Conservation (phyloP, 2,113 vertebrate species). For the Callipepla squamata region DNA sequence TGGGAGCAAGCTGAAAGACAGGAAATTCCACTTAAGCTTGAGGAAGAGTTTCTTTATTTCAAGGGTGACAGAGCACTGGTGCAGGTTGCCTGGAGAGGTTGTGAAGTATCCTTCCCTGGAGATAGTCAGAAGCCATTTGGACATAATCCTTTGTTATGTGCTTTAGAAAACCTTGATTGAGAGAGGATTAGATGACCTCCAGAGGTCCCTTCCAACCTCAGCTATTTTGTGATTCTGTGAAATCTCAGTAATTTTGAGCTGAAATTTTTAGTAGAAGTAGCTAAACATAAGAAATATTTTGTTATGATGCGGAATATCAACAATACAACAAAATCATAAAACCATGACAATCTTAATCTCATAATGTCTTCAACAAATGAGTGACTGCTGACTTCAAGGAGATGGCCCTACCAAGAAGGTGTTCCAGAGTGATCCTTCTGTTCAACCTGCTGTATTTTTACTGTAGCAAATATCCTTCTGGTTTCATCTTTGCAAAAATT, state of each 20-base stretch:
- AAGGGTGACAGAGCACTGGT: neutral
- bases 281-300: neutral
- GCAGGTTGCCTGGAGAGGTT: neutral
- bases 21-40: neutral
- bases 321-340: too few relatives aligned
- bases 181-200: neutral
- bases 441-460: neutral
- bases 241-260: neutral
- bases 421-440: neutral
- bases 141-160: neutral
- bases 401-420: neutral
- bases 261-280: neutral
- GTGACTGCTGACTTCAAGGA: neutral
- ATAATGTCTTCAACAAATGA: neutral
- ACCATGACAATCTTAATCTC: neutral
- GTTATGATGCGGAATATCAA: too few relatives aligned
- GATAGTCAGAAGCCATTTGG: neutral
- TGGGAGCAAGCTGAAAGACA: neutral
- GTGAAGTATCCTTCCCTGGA: neutral
- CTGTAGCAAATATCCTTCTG: neutral
- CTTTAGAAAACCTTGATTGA: neutral
- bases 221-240: neutral
- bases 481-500: neutral
- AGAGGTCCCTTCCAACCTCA: neutral
- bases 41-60: neutral